Evolutionary conservation across 2,113 vertebrate genomes (phyloP).

Genomic region (Sigmodon hispidus): DNA sequence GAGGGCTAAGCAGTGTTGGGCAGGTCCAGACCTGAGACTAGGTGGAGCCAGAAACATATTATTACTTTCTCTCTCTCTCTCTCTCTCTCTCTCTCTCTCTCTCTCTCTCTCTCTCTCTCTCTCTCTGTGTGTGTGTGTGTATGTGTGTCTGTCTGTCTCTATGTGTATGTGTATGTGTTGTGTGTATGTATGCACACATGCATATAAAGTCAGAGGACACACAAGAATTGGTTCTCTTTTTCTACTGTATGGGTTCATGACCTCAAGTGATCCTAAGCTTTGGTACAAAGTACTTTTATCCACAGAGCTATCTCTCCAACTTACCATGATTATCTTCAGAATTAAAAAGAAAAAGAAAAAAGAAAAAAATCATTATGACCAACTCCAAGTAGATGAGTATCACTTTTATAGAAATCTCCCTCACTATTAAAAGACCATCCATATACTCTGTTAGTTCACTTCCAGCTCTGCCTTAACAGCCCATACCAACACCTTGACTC

Average conservation of each 20-base stretch:
- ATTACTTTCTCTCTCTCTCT: no score
- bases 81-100: no score
- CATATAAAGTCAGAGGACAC: not conserved
- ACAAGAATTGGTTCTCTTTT: not conserved
- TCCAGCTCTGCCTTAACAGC: not conserved
- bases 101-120: no score
- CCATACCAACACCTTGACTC: not conserved
- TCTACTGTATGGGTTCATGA: not conserved
- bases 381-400: not conserved
- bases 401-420: not conserved
- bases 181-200: not conserved
- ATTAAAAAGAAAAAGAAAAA: no score
- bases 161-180: not conserved
- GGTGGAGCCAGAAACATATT: no score
- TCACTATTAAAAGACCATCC: not conserved
- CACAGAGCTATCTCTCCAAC: not conserved
- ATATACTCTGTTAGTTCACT: not conserved
- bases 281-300: not conserved
- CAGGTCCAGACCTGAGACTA: no score
- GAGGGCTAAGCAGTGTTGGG: no score
- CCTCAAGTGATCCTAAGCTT: not conserved
- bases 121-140: no score
- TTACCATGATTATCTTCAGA: not conserved
- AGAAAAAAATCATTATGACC: not conserved
- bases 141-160: not conserved